Percentiles rank a stretch among this genome's conserved stretches.
Conservation (phyloP, 2,797 vertebrate species). For the Nannoperca australis region DNA sequence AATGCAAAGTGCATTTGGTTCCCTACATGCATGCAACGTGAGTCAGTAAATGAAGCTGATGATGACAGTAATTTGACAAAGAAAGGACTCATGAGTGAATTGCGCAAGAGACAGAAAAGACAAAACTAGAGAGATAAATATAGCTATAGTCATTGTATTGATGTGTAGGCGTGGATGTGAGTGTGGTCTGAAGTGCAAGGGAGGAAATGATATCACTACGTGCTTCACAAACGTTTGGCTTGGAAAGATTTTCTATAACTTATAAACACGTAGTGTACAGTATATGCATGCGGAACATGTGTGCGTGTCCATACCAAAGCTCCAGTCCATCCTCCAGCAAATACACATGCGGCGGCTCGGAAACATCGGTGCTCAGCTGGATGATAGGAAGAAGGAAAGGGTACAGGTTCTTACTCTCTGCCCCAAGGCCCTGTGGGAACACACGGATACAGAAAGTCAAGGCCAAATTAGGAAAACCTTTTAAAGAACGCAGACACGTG, state of each 20-base stretch:
- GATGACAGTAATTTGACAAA: slow-evolving; percentile 32
- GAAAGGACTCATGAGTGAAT: slow-evolving; percentile 7
- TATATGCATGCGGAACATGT: slow-evolving; percentile 1
- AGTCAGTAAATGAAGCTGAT: slow-evolving; percentile 30
- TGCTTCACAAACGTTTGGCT: slow-evolving; percentile 33
- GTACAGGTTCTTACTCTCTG: slow-evolving; percentile 96
- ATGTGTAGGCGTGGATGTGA: slow-evolving; percentile 15
- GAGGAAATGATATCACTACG: slow-evolving; percentile 40
- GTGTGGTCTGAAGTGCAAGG: slow-evolving; percentile 18
- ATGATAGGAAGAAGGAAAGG: slow-evolving; percentile 97
- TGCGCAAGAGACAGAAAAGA: slow-evolving; percentile 13
- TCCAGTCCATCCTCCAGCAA: slow-evolving; percentile 98
- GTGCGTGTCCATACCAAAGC: slow-evolving; percentile 89
- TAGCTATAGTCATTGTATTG: slow-evolving; percentile 8
- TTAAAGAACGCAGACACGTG: slow-evolving; percentile 13
- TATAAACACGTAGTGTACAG: slow-evolving; percentile 15
- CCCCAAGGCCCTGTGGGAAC: slow-evolving; percentile 91
- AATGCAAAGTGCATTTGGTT: slow-evolving; percentile 27
- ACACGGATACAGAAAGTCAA: slow-evolving; percentile 44
- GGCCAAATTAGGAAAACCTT: slow-evolving; percentile 21
- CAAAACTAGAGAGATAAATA: slow-evolving; percentile 13
- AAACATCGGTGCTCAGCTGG: slow-evolving; percentile 97
- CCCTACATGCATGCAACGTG: neutral
- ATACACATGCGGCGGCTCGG: slow-evolving; percentile 96
- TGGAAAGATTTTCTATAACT: slow-evolving; percentile 14